phyloP scores from a whole-genome alignment of 92 coral and sea anemone genomes.

The Actinernus sp. region DNA sequence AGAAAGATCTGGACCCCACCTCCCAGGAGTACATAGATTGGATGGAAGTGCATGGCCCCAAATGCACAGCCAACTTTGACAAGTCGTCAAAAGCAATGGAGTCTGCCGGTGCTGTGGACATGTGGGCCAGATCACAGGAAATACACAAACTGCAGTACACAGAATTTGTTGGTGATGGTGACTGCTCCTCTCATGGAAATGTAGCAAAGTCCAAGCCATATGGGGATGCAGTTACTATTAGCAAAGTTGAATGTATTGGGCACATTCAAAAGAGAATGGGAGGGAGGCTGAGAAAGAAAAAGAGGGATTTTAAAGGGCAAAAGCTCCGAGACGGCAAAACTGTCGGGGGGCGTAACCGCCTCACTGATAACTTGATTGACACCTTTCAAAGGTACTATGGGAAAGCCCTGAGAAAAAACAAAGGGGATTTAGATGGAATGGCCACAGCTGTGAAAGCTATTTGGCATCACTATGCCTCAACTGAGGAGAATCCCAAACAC shows the following conservation, averaged over 20 bases:
- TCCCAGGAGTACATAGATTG: conserved; percentile 55
- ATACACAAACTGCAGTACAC: conserved; percentile 13
- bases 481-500: conserved; percentile 48
- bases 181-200: conserved; percentile 37
- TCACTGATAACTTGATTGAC: conserved; percentile 47
- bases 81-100: conserved; percentile 65
- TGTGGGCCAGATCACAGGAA: conserved; percentile 26
- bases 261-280: conserved; percentile 57
- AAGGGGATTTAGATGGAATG: conserved; percentile 19
- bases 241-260: conserved; percentile 53
- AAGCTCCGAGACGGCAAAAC: conserved; percentile 61
- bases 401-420: conserved; percentile 49
- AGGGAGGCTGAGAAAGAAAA: conserved; percentile 32
- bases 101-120: conserved; percentile 50
- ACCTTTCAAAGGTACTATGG: conserved; percentile 57
- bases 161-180: conserved; percentile 65
- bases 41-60: conserved; percentile 44
- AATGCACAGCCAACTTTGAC: conserved; percentile 22
- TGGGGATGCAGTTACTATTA: conserved; percentile 19
- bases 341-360: conserved; percentile 40
- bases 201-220: conserved; percentile 42
- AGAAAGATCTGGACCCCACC: conserved; percentile 32
- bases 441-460: conserved; percentile 56
- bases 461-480: conserved; percentile 47
- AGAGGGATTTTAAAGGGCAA: too few species aligned